Percentiles rank a stretch among this genome's conserved stretches.
phyloP scores from a whole-genome alignment of 2,888 invertebrate species.

The Nemapogon koenigi region DNA sequence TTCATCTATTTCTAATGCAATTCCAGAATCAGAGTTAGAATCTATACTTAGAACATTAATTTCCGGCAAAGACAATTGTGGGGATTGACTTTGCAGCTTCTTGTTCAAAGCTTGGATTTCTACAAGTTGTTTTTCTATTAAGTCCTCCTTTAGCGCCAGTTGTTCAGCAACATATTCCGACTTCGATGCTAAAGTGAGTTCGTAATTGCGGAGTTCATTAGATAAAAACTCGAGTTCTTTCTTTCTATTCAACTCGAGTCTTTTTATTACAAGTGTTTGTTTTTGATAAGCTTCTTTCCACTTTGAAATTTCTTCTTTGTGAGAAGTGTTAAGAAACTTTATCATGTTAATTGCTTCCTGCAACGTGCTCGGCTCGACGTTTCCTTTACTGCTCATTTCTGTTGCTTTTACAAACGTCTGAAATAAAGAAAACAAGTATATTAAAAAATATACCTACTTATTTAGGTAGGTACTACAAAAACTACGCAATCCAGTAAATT shows the following conservation, averaged over 20 bases:
- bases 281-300: conserved; percentile 40
- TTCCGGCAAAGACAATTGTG: conserved; percentile 35
- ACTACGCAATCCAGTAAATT: too few relatives aligned
- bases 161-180: conserved; percentile 45
- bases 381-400: conserved; percentile 25
- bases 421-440: conserved; percentile 23
- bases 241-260: conserved; percentile 47
- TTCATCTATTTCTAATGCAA: conserved; percentile 49
- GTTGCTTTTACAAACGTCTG: conserved; percentile 24
- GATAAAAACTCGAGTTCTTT: conserved; percentile 53
- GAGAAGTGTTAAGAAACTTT: conserved; percentile 50
- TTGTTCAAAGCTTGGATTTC: conserved; percentile 42
- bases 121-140: conserved; percentile 41
- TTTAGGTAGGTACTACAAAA: too few relatives aligned
- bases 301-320: conserved; percentile 48
- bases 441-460: not conserved
- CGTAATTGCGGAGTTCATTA: conserved; percentile 50
- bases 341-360: conserved; percentile 56
- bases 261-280: conserved; percentile 46
- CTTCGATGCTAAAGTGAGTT: conserved; percentile 44
- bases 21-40: conserved; percentile 56
- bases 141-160: conserved; percentile 45
- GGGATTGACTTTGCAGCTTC: conserved; percentile 26
- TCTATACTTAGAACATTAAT: conserved; percentile 34
- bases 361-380: conserved; percentile 39